Base-by-base conservation (phyloP, 2,888 invertebrate genomes). In the Pharmacophagus antenor region DNA sequence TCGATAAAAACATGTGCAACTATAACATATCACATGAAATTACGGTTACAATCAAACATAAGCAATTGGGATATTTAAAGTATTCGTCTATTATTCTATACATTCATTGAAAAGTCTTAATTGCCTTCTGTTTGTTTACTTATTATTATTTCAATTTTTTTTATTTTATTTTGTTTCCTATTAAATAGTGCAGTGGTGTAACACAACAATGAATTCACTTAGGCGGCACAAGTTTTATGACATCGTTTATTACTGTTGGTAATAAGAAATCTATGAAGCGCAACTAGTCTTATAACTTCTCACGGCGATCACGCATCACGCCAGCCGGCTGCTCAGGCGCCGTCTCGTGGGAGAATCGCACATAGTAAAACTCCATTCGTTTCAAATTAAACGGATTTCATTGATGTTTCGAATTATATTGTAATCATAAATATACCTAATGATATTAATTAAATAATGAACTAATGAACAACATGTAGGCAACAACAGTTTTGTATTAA, bases 281-380 rank as follows among this genome's bases (percentile, higher is more conserved):
- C 75, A 76, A 84, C 88, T 69, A 65, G 66, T 68, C 67, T 72
- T 56, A 74, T 66, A 58, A 78, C 76, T 88, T 89, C 89, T 85
- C 89, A 89, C 89, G 89, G 82, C 80, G 86, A 84, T 89, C 85
- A 74, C 73, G 68, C 73, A 70, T 77, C 60, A 58, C 60, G 53
- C 53, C 60, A 42, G 58, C 73, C 70, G 71, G 69, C 67, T 73
- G 72, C 72, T 72, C 76, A 69, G 70, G 72, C 75, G 77, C 73
- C 63, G 61, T 50, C 71, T 73, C 81, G 80, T 84, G 84, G 82
- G 82, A 84, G 75, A 72, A 65, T 62, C 53, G 60, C 61, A 41
- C 18, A 58, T 61, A 56, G 41, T 56, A 25, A 56, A 58, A 42
- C 53, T 56, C 31, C 18, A 50, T 31, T 17, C 21, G 31, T 55